Evolutionary conservation across 1,140 invertebrate species (phyloP).

Genomic region (Trichomalopsis sarcophagae): DNA sequence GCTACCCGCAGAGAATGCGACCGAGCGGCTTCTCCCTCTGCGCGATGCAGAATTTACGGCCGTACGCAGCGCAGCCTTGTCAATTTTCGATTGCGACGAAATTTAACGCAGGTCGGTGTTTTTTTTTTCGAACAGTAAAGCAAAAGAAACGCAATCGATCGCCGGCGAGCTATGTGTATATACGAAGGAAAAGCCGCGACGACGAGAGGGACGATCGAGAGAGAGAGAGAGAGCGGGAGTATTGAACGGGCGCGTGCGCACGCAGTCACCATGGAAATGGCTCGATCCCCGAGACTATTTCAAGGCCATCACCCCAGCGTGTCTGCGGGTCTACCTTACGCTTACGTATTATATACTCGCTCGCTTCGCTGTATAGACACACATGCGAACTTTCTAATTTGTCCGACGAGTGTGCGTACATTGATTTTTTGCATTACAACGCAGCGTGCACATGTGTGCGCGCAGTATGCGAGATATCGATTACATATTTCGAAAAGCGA

Average conservation of each 20-base stretch:
- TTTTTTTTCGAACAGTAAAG: background rate
- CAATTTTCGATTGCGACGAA: constrained; percentile 9
- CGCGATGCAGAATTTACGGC: constrained; percentile 2
- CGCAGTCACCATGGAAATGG: constrained; percentile 45
- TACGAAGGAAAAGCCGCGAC: background rate
- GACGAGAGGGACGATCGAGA: background rate
- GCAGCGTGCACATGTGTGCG: background rate
- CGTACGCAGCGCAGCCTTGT: background rate
- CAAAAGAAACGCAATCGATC: background rate
- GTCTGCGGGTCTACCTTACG: background rate
- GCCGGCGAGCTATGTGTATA: background rate
- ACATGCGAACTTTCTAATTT: background rate
- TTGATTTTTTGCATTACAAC: too few relatives aligned
- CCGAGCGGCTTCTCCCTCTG: background rate
- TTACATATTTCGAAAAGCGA: background rate
- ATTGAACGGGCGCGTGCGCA: background rate
- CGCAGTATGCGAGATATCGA: background rate
- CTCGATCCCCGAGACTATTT: constrained; percentile 43
- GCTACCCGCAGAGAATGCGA: constrained; percentile 38
- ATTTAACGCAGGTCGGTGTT: background rate
- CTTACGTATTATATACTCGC: background rate
- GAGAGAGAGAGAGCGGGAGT: background rate
- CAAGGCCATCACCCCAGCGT: constrained; percentile 34
- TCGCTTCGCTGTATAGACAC: too few relatives aligned
- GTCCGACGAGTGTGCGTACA: background rate